A percentile compares a stretch with the other conserved stretches of the same genome.
Conservation (phyloP, 23 tunicate genomes). For the Halocynthia roretzi region DNA sequence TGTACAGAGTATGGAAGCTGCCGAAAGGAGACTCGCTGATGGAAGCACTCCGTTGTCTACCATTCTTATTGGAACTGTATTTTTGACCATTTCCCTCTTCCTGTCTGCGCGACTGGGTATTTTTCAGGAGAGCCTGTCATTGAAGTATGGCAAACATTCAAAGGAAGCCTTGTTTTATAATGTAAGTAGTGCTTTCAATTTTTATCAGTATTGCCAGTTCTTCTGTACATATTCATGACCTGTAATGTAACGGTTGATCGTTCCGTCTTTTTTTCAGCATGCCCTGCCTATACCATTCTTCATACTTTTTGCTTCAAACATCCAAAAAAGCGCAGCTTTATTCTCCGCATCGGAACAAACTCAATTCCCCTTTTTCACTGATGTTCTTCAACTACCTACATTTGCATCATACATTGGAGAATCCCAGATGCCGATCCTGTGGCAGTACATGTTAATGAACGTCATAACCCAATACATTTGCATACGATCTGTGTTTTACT, state of each 20-base stretch:
- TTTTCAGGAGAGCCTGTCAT: constrained; percentile 70
- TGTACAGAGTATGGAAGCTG: not conserved
- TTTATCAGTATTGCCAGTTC: no score
- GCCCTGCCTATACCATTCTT: constrained; percentile 77
- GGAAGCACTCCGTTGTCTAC: not conserved
- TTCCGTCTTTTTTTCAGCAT: constrained; percentile 56
- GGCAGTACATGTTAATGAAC: constrained; percentile 85
- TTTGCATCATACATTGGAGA: not conserved
- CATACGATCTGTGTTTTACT: constrained; percentile 86
- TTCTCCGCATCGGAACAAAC: constrained; percentile 33
- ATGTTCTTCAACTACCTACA: not conserved
- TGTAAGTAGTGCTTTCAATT: constrained; percentile 37
- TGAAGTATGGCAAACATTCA: constrained; percentile 58
- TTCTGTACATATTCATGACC: no score
- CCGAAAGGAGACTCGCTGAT: not conserved
- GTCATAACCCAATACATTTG: constrained; percentile 87
- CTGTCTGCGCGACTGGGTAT: constrained; percentile 73
- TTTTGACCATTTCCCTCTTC: constrained; percentile 36
- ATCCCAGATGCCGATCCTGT: constrained; percentile 52
- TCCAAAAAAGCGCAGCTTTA: constrained; percentile 30
- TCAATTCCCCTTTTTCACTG: constrained; percentile 28
- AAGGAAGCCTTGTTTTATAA: constrained; percentile 76
- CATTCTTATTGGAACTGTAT: constrained; percentile 42
- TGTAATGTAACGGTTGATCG: not conserved
- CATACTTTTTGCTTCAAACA: constrained; percentile 59